phyloP scores from a whole-genome alignment of 2,113 vertebrate species.

The Australoheros scitulus region DNA sequence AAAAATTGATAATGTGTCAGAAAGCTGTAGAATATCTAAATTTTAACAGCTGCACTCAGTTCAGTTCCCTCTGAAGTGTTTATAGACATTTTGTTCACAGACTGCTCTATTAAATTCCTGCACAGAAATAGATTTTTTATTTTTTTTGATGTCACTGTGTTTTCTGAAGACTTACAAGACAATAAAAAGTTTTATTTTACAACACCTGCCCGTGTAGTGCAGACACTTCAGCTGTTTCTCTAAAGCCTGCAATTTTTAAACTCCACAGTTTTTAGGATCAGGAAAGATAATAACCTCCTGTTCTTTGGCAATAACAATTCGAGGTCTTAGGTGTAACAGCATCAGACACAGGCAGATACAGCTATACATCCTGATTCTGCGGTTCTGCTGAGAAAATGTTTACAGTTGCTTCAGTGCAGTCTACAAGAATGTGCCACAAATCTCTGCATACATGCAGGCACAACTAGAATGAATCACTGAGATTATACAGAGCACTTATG shows the following conservation, averaged over 20 bases:
- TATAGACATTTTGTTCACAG: not conserved
- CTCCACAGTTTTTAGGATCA: not conserved
- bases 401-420: not conserved
- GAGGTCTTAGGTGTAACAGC: not conserved
- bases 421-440: slow-evolving; percentile 1
- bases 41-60: not conserved
- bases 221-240: slow-evolving; percentile 34
- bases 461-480: slow-evolving; percentile 26
- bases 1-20: not conserved
- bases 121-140: slow-evolving; percentile 16
- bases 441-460: not conserved
- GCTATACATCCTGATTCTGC: too few species aligned
- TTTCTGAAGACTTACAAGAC: slow-evolving; percentile 9
- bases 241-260: slow-evolving; percentile 24
- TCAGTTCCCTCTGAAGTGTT: not conserved
- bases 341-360: not conserved
- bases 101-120: slow-evolving; percentile 12
- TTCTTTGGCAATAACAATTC: not conserved
- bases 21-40: not conserved
- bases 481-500: not conserved
- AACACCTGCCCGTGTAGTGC: slow-evolving; percentile 21
- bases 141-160: slow-evolving; percentile 18
- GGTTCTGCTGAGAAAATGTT: slow-evolving; percentile 6
- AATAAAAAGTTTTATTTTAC: slow-evolving; percentile 46
- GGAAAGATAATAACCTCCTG: slow-evolving; percentile 16